A percentile compares a stretch with the other conserved stretches of the same genome.
phyloP scores from a whole-genome alignment of 2,888 invertebrate species.

The Dascillus cervinus region DNA sequence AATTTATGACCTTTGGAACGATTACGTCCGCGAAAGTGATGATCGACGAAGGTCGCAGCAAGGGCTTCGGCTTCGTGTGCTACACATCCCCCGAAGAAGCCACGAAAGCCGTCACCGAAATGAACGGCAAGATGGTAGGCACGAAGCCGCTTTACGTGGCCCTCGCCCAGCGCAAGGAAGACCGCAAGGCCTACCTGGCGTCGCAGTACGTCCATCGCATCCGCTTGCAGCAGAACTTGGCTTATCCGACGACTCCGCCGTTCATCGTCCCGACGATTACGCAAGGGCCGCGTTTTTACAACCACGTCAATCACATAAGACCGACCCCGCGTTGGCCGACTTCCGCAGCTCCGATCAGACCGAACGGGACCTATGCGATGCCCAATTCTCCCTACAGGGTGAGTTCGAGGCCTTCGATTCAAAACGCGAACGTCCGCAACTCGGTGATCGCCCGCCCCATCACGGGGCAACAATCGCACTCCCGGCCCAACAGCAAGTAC shows the following conservation, averaged over 20 bases:
- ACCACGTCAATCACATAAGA: constrained; percentile 80
- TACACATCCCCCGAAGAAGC: constrained; percentile 63
- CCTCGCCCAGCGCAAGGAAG: constrained; percentile 64
- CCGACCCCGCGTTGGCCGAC: constrained; percentile 83
- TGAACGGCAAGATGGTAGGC: constrained; percentile 63
- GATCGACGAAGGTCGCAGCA: constrained; percentile 47
- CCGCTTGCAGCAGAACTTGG: constrained; percentile 67
- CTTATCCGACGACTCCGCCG: constrained; percentile 67
- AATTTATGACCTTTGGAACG: constrained; percentile 58
- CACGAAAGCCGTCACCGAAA: constrained; percentile 63
- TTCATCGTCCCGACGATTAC: constrained; percentile 81
- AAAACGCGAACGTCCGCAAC: constrained; percentile 60
- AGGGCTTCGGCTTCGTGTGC: constrained; percentile 63
- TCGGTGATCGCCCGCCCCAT: constrained; percentile 70
- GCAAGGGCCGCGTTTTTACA: constrained; percentile 82
- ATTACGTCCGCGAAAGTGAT: constrained; percentile 65
- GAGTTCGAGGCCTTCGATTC: constrained; percentile 41
- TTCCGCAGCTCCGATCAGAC: constrained; percentile 65
- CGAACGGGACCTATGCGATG: constrained; percentile 54
- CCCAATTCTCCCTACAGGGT: constrained; percentile 37
- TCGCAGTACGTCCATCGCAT: constrained; percentile 66
- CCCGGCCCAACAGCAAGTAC: constrained; percentile 75
- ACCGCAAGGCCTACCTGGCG: constrained; percentile 58
- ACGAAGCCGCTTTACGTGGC: constrained; percentile 65
- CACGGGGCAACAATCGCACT: constrained; percentile 71